Base-by-base conservation (phyloP, 2,797 vertebrate species). In the Avahi laniger region DNA sequence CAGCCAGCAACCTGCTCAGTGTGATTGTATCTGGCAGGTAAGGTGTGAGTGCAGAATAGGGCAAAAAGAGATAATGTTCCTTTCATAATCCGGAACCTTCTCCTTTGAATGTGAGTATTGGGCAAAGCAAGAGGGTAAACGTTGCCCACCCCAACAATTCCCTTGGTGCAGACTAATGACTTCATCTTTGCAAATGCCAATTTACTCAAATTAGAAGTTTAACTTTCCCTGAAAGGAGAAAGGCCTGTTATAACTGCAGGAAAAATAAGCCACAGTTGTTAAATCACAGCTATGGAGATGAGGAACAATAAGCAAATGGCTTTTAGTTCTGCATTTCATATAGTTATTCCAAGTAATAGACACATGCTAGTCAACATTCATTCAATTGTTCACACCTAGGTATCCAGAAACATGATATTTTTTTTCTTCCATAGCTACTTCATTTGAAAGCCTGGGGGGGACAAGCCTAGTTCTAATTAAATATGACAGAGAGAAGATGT, bases 181-280 rank as follows among this genome's bases (percentile, higher is more conserved):
- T 78, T 95, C 61, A 67, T 78, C 35, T 24, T 95, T 88, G 57
- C 67, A 88, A 65, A 20, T 43, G 28, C 57, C 78, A 69, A 30
- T 50, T 59, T 84, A 93, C 38, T 82, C 61, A 78, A 26, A 78
- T 61, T 65, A 79, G 38, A 94, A 81, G 50, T 84, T 83, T 93
- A 65, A 57, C 76, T 88, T 79, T 94, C 46, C 67, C 41, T 76
- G n/a, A 86, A 76, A 76, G 22, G 75, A 89, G 30, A 89, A 94
- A 93, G n/a, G 43, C 12, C 76, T 76, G 10, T 89, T 26, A 78
- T 10, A 86, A 41, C 52, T 15, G 50, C 35, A 13, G 61, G 35
- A 89, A 89, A 96, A 93, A 82, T 70, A 50, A 91, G 50, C 33
- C 28, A 12, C n/a, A 30, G 22, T 80, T 57, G 14, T 80, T 92